Evolutionary conservation across 2,113 vertebrate genomes (phyloP), one percentile per base, ranked within the genome.

Genomic region (Cariama cristata): DNA sequence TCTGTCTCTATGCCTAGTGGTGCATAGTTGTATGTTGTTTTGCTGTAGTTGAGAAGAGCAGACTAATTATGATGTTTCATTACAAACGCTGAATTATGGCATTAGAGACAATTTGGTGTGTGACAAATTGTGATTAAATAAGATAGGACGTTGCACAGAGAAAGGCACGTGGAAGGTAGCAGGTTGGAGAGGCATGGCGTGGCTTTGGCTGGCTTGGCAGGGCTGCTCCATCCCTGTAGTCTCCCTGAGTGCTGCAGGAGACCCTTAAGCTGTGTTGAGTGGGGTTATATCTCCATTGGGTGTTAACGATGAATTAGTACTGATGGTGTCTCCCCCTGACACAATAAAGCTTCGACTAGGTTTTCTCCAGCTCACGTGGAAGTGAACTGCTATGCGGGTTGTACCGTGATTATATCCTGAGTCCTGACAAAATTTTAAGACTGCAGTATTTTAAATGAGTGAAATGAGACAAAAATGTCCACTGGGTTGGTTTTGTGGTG

Each of bases 11-110:
- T 93, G 81, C 89, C 30, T 79, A 27, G 15, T 1, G 15, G 62
- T 55, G 77, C 42, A 6, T 33, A 47, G 77, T 24, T 95, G 81
- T 86, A 4, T 71, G 73, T 94, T 90, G 94, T 96, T 94, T 90
- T 80, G 53, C 81, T 76, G 85, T 72, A 58, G 47, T 30, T 1
- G 3, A 67, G 92, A 38, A 71, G 88, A 93, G 42, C 67, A 58
- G 62, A 27, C 45, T 88, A 91, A 90, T 96, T 91, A 82, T 0
- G 0, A 30, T 1, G 3, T 33, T 95, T 91, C 89, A 55, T 86
- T 82, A 30, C 0, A 1, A 95, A n/a, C 45, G 47, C 8, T 88
- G 87, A 96, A 59, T 91, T 94, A 86, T 20, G 20, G 45, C 86
- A 69, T 84, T 75, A 60, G 77, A 75, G 91, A 20, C 33, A 60